phyloP scores from a whole-genome alignment of 2,888 invertebrate species.

The Gymnoscelis rufifasciata region DNA sequence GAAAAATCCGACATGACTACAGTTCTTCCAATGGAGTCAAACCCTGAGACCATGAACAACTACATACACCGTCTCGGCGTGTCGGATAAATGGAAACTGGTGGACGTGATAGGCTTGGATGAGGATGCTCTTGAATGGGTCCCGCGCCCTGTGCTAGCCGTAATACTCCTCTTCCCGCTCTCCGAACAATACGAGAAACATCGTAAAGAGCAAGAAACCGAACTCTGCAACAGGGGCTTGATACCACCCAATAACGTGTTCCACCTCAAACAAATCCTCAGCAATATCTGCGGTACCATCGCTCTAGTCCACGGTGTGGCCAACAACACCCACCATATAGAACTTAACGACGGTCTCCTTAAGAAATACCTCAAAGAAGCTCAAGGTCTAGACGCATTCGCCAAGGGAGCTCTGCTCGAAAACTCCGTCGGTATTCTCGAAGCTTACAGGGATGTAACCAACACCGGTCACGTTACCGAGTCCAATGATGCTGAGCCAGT shows the following conservation, averaged over 20 bases:
- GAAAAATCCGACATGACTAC: slow-evolving; percentile 41
- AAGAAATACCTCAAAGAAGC: slow-evolving; percentile 87
- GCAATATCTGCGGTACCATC: slow-evolving; percentile 97
- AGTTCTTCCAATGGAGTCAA: slow-evolving; percentile 74
- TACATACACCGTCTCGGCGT: slow-evolving; percentile 89
- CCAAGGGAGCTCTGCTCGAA: slow-evolving; percentile 86
- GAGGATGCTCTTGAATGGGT: slow-evolving; percentile 89
- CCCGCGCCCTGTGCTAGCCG: slow-evolving; percentile 90
- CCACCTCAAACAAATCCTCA: slow-evolving; percentile 91
- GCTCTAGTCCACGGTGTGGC: slow-evolving; percentile 96
- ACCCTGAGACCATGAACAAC: slow-evolving; percentile 81
- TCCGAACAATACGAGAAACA: slow-evolving; percentile 86
- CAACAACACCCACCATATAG: slow-evolving; percentile 88
- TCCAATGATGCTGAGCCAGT: slow-evolving; percentile 80
- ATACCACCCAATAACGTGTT: slow-evolving; percentile 83
- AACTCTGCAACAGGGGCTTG: slow-evolving; percentile 76
- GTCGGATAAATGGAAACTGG: slow-evolving; percentile 87
- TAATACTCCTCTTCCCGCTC: slow-evolving; percentile 92
- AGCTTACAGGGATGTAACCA: slow-evolving; percentile 88
- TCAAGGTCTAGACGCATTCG: slow-evolving; percentile 82
- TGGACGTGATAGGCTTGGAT: slow-evolving; percentile 96
- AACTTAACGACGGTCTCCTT: slow-evolving; percentile 81
- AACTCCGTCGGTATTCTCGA: slow-evolving; percentile 84
- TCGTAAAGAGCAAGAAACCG: slow-evolving; percentile 81
- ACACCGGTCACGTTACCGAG: slow-evolving; percentile 88